Evolutionary conservation across 2,113 vertebrate species (phyloP), one percentile per base, ranked within the genome.

Genomic region (Thamnophis sirtalis): DNA sequence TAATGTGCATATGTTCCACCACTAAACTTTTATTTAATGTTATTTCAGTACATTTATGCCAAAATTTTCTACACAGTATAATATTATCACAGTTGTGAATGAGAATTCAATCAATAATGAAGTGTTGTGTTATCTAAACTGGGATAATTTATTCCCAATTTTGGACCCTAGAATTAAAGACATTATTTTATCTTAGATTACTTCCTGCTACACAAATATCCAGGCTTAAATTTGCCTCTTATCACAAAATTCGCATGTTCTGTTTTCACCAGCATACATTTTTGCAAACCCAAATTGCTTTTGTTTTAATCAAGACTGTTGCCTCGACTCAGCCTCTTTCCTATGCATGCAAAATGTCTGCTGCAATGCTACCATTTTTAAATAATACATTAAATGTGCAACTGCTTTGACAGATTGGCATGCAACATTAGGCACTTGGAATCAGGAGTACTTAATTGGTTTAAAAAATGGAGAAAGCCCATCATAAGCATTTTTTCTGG

Each of bases 271-370:
- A 93, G 68, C 6, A 17, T 90, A 93, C 90, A 86, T 21, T 91
- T 90, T 90, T 13, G 55, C 26, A 24, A 91, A 95, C 96, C 87
- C 90, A 96, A 96, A 96, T 96, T 96, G 95, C 92, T 94, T 96
- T 92, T 87, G 58, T 38, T 85, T 90, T 93, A 96, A 95, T 95
- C 91, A 58, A 90, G 21, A 90, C 93, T 93, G 92, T 89, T 54
- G 90, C 91, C 68, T 87, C 87, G 28, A 68, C 95, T 94, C 96
- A 93, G 84, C 94, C 94, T 94, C 91, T 1, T 0, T 88, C 87
- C 38, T 89, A 93, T 58, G 38, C 87, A 93, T 95, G 94, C 90
- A 95, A 96, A 96, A 95, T 93, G 94, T 92, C 94, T 96, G 96
- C 58, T 6, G 0, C 8, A 0, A 1, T 94, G 94, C 92, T 93